phyloP scores from a whole-genome alignment of 2,113 vertebrate species.

The Cairina moschata region DNA sequence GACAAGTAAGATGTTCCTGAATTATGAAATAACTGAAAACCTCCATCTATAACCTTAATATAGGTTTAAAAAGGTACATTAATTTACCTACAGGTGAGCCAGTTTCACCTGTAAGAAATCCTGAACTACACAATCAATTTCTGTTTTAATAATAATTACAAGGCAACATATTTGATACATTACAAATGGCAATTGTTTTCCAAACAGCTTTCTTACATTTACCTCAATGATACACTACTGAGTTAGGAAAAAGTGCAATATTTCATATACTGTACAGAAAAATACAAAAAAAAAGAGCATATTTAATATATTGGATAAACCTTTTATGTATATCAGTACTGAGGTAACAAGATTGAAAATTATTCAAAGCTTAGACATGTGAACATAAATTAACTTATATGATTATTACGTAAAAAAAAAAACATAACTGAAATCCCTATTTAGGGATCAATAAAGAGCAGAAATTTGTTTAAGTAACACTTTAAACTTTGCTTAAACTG shows the following conservation, averaged over 20 bases:
- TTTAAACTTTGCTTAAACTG: neutral
- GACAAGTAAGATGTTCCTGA: neutral
- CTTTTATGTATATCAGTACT: neutral
- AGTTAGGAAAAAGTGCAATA: neutral
- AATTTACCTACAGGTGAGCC: neutral
- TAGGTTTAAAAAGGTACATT: neutral
- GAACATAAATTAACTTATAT: neutral
- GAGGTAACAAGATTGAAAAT: neutral
- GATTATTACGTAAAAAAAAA: neutral
- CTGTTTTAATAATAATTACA: neutral
- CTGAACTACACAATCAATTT: neutral
- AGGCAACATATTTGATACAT: neutral
- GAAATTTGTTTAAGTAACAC: neutral
- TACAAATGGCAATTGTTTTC: neutral
- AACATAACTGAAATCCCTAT: neutral
- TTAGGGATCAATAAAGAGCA: neutral
- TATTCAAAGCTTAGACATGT: neutral
- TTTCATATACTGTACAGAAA: neutral
- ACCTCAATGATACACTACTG: neutral
- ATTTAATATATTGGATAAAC: neutral
- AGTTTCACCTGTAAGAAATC: neutral
- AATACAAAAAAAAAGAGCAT: neutral
- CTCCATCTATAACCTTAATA: neutral
- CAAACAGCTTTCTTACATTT: neutral
- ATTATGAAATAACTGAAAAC: neutral